Conservation (phyloP, 2,888 invertebrate genomes). For the Syritta pipiens region DNA sequence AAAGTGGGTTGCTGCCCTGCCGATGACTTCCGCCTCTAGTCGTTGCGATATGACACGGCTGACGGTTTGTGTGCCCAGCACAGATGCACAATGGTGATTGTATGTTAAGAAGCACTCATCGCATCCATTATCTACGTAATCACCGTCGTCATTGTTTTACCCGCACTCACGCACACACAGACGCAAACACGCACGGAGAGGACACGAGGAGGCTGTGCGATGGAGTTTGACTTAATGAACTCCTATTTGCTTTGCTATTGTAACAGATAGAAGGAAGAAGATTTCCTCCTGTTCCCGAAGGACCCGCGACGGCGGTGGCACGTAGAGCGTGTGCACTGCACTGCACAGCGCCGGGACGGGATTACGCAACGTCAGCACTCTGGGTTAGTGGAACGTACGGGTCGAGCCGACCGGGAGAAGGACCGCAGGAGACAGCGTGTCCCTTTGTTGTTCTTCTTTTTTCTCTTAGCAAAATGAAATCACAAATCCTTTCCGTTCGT, state of each 20-base stretch:
- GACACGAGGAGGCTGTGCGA: background rate
- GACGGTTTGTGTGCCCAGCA: no score
- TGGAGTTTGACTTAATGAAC: slow-evolving; percentile 66
- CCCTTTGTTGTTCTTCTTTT: slow-evolving; percentile 28
- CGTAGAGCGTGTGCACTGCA: no score
- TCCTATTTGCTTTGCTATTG: slow-evolving; percentile 59
- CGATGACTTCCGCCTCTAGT: slow-evolving; percentile 36
- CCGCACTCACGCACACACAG: slow-evolving; percentile 12
- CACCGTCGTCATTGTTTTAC: slow-evolving; percentile 57
- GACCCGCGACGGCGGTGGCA: slow-evolving; percentile 40
- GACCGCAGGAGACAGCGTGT: slow-evolving; percentile 24
- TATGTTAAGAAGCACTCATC: slow-evolving; percentile 63
- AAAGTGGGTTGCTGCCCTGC: slow-evolving; percentile 27
- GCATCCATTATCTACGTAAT: slow-evolving; percentile 63
- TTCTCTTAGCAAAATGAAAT: no score
- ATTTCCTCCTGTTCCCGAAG: slow-evolving; percentile 49
- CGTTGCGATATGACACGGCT: slow-evolving; percentile 4
- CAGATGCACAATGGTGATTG: slow-evolving; percentile 63
- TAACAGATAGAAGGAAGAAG: slow-evolving; percentile 33
- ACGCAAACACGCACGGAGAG: slow-evolving; percentile 12
- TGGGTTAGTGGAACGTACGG: slow-evolving; percentile 65
- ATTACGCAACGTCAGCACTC: slow-evolving; percentile 60
- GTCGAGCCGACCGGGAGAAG: slow-evolving; percentile 12
- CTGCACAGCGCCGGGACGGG: background rate
- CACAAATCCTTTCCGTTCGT: slow-evolving; percentile 9